Evolutionary conservation across 2,797 vertebrate species (phyloP), one percentile per base, ranked within the genome.

Genomic region (Cyclura pinguis): DNA sequence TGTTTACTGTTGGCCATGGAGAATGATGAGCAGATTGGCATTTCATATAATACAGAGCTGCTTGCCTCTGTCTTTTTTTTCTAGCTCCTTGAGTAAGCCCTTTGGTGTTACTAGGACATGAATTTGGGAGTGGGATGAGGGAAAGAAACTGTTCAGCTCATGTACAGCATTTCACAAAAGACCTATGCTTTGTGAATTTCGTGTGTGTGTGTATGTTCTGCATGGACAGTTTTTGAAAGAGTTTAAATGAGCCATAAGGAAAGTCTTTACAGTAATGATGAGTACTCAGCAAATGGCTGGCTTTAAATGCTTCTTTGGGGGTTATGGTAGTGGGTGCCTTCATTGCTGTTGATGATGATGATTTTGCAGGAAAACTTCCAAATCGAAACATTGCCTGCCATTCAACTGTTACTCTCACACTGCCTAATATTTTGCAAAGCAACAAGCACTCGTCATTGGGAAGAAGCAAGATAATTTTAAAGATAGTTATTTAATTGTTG

Each of bases 181-280:
- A n/a, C 89, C 52, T 91, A 93, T 94, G 50, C 93, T 93, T 62
- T 94, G 93, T 86, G 91, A 73, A 22, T 90, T 94, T 69, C 69
- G 85, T 59, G 74, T 55, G 88, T 84, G 86, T 89, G 42, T 47
- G 42, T 47, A 84, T 89, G 64, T 9, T 93, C 35, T 62, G 5
- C 74, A 86, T 93, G 90, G 93, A 1, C 10, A 18, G 32, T 32
- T 87, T 80, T 35, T 69, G 76, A 69, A 87, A 47, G 86, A 27
- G 1, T 69, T 80, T 69, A 52, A 69, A 52, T 80, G 86, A 52
- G 18, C 76, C 38, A 38, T 38, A 27, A 38, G 69, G 38, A 86
- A 38, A n/a, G 84, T 3, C 69, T n/a, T 50, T 50, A 52, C 3
- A 27, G 20, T 6, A 6, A 14, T 38, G 42, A 69, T 20, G 86